A percentile compares a stretch with the other conserved stretches of the same genome.
Evolutionary conservation across 2,888 invertebrate genomes (phyloP).

Genomic region (Craniophora ligustri): DNA sequence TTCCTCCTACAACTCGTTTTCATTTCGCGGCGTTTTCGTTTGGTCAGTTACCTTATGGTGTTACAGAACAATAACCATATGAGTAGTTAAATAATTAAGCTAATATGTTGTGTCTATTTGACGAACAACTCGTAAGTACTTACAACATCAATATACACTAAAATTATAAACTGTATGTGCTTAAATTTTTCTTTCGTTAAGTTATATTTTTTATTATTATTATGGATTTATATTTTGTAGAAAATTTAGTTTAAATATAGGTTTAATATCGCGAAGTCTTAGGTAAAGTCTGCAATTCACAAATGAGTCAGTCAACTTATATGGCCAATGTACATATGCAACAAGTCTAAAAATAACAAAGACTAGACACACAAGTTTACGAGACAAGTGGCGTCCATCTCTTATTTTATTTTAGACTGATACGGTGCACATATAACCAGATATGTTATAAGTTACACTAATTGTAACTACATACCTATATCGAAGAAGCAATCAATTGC

Average conservation of each 20-base stretch:
- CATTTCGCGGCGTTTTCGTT: conserved; percentile 29
- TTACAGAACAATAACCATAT: conserved; percentile 1
- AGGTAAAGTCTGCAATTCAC: not conserved
- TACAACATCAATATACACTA: conserved; percentile 8
- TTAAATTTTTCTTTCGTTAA: too few species aligned
- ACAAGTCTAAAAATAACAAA: conserved; percentile 34
- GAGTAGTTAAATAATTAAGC: not conserved
- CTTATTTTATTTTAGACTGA: conserved; percentile 5
- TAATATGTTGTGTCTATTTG: conserved; percentile 3
- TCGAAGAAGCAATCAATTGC: not conserved
- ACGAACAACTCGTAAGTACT: conserved; percentile 18
- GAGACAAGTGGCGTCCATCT: conserved; percentile 2
- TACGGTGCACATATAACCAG: not conserved
- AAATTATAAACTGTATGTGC: too few species aligned
- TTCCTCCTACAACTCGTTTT: conserved; percentile 45
- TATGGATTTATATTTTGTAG: too few species aligned
- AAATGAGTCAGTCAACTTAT: not conserved
- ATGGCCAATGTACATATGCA: conserved; percentile 5
- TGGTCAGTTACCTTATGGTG: conserved; percentile 16
- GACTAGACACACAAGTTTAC: conserved; percentile 23
- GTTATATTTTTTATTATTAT: too few species aligned
- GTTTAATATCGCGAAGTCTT: too few species aligned
- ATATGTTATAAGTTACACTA: not conserved
- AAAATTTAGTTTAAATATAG: too few species aligned
- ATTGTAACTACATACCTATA: not conserved